These are phyloP conservation scores for Metalampra italica DNA, from an alignment of 2,888 invertebrate genomes.

Conservation along the genomic window DNA sequence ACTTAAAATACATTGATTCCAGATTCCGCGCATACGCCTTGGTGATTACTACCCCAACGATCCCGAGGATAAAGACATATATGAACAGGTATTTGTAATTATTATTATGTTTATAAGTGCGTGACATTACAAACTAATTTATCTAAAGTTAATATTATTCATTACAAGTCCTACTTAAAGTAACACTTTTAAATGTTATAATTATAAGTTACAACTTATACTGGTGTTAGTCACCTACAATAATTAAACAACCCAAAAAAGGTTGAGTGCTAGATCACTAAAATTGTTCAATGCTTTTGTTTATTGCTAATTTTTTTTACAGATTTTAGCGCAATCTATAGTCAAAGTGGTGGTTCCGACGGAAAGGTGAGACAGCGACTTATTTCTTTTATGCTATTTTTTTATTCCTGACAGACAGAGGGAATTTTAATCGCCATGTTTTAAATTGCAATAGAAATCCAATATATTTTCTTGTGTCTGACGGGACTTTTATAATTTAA, in stretches of 20 bases:
- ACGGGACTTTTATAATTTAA: too few species aligned
- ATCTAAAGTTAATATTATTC: too few species aligned
- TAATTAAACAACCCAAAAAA: too few species aligned
- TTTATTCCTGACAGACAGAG: not conserved
- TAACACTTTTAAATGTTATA: too few species aligned
- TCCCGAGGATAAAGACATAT: constrained; percentile 78
- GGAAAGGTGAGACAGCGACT: constrained; percentile 85
- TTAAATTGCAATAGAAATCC: too few species aligned
- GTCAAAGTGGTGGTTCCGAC: constrained; percentile 99
- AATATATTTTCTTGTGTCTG: too few species aligned
- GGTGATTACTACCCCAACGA: constrained; percentile 76
- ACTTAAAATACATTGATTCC: constrained; percentile 11
- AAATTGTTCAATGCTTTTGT: too few species aligned
- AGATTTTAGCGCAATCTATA: constrained; percentile 92
- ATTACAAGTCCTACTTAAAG: too few species aligned
- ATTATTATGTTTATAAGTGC: not conserved
- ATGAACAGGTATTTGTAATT: constrained; percentile 77
- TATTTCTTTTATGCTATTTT: not conserved
- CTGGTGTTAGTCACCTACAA: too few species aligned
- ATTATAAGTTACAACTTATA: too few species aligned
- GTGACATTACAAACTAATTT: not conserved
- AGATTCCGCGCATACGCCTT: constrained; percentile 65
- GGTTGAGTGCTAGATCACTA: too few species aligned
- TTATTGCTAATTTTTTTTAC: constrained; percentile 50
- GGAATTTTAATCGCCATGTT: too few species aligned